Conservation (phyloP, 2,888 invertebrate genomes). For the Heliconius charithonia region DNA sequence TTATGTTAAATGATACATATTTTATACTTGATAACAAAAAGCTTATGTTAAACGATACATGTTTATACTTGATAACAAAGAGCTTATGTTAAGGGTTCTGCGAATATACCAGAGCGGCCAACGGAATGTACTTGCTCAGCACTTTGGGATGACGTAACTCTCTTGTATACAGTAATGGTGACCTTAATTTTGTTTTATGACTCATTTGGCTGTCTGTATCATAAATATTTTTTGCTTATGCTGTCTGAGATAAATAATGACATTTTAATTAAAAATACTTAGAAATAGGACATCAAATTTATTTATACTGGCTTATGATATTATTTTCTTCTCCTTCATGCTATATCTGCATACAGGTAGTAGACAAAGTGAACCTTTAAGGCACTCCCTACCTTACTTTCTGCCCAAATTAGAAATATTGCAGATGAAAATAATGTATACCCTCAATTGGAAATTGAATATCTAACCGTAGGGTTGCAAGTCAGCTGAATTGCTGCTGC, state of each 20-base stretch:
- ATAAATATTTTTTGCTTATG: background rate
- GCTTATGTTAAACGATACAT: no score
- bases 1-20: no score
- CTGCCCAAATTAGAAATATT: no score
- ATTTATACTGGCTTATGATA: background rate
- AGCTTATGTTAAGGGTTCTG: no score
- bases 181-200: slow-evolving; percentile 27
- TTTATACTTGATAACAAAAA: no score
- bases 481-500: background rate
- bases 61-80: no score
- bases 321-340: background rate
- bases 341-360: no score
- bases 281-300: background rate
- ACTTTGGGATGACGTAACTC: no score
- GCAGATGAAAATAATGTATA: no score
- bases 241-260: background rate
- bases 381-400: background rate
- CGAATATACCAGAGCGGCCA: no score
- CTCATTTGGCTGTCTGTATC: background rate
- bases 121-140: no score
- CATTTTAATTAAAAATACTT: background rate
- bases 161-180: background rate
- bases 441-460: background rate
- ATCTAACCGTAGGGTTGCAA: background rate
- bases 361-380: no score